phyloP scores from a whole-genome alignment of 2,888 invertebrate species.

The Automeris io region DNA sequence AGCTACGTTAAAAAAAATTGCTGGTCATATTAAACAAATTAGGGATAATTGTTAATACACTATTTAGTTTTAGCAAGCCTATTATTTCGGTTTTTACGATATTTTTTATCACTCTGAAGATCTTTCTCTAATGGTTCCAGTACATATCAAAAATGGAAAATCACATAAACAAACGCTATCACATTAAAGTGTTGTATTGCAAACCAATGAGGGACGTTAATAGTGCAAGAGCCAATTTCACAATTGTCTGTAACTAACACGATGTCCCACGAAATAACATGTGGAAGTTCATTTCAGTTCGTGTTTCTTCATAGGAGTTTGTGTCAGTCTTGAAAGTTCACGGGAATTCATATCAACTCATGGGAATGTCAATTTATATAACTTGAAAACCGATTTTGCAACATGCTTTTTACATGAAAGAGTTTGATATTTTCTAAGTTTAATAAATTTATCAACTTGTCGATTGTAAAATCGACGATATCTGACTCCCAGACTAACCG shows the following conservation, averaged over 20 bases:
- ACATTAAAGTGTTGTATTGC: slow-evolving; percentile 67
- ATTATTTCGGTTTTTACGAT: background rate
- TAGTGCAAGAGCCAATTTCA: slow-evolving; percentile 27
- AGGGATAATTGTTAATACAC: too few species aligned
- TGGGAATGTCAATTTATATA: too few species aligned
- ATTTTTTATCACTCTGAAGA: background rate
- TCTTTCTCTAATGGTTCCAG: background rate
- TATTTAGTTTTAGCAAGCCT: too few species aligned
- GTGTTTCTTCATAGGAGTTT: background rate
- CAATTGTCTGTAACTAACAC: background rate
- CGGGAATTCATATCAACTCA: too few species aligned
- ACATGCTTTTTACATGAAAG: too few species aligned
- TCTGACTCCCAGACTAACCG: slow-evolving; percentile 25
- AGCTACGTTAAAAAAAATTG: too few species aligned
- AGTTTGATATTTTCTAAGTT: too few species aligned
- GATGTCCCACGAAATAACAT: too few species aligned
- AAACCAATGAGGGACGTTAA: slow-evolving; percentile 23
- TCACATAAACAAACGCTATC: slow-evolving; percentile 35
- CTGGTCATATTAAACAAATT: too few species aligned
- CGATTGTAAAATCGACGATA: background rate
- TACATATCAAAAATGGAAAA: background rate
- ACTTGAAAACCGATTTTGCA: too few species aligned
- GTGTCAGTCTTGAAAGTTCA: background rate
- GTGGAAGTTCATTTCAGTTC: too few species aligned
- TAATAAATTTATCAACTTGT: background rate